Conservation (phyloP, 2,888 invertebrate genomes). For the Orthosia gothica region DNA sequence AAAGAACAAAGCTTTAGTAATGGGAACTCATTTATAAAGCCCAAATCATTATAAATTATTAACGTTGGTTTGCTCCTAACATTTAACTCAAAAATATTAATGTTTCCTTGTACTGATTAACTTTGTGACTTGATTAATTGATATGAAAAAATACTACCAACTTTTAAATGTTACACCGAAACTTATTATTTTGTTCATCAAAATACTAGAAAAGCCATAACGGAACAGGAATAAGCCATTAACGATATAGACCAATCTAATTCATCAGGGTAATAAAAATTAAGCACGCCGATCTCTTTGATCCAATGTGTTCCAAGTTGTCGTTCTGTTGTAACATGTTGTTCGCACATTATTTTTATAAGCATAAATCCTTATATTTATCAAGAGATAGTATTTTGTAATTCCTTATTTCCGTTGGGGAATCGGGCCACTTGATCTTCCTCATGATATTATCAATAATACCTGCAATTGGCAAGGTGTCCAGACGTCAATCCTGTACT, state of each 20-base stretch:
- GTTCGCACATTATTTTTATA: constrained; percentile 40
- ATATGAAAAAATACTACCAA: constrained; percentile 18
- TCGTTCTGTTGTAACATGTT: constrained; percentile 38
- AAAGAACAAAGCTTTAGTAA: constrained; percentile 32
- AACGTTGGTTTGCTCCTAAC: constrained; percentile 1
- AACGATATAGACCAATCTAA: constrained; percentile 70
- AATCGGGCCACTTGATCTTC: background rate
- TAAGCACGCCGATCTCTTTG: constrained; percentile 71
- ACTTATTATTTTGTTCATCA: constrained; percentile 33
- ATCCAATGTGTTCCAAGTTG: constrained; percentile 63
- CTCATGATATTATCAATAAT: constrained; percentile 5
- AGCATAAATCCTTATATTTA: constrained; percentile 5
- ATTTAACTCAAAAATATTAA: constrained; percentile 29
- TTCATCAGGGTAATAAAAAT: constrained; percentile 71
- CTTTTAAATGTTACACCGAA: constrained; percentile 27
- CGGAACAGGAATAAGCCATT: constrained; percentile 68
- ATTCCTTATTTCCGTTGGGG: background rate
- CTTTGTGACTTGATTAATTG: constrained; percentile 39
- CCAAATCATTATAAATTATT: constrained; percentile 12
- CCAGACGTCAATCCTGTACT: background rate
- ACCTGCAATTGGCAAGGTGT: constrained; percentile 19
- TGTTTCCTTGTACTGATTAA: constrained; percentile 51
- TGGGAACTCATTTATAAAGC: constrained; percentile 29
- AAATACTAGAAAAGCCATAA: constrained; percentile 42
- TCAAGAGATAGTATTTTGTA: background rate